Conservation (phyloP, 2,888 invertebrate species). For the Mystacides longicornis region DNA sequence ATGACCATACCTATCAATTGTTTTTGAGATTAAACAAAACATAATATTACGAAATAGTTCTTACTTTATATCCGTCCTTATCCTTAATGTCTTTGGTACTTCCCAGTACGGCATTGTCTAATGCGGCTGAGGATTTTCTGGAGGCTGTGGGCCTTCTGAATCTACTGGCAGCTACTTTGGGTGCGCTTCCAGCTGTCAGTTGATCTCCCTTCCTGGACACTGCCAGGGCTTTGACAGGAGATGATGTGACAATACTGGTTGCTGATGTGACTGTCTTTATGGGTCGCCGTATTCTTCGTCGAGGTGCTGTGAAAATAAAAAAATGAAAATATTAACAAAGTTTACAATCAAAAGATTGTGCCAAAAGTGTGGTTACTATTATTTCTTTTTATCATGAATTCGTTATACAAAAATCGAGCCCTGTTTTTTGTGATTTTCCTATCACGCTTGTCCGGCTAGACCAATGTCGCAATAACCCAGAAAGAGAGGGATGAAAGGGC, state of each 20-base stretch:
- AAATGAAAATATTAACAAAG: too few species aligned
- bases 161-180: conserved; percentile 61
- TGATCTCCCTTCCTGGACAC: conserved; percentile 28
- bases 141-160: conserved; percentile 54
- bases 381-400: too few species aligned
- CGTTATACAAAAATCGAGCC: too few species aligned
- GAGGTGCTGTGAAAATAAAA: conserved; percentile 44
- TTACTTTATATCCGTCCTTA: conserved; percentile 64
- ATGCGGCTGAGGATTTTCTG: conserved; percentile 47
- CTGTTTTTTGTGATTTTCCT: too few species aligned
- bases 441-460: too few species aligned
- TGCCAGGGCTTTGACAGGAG: neutral
- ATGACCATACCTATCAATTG: too few species aligned
- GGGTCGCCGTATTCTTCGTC: conserved; percentile 62
- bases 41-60: neutral
- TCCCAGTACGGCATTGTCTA: conserved; percentile 49
- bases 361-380: too few species aligned
- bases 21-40: neutral
- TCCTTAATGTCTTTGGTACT: conserved; percentile 52
- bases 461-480: too few species aligned
- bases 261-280: conserved; percentile 53
- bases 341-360: too few species aligned
- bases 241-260: conserved; percentile 30
- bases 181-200: conserved; percentile 51
- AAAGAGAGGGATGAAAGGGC: too few species aligned